Conservation (phyloP, 2,888 invertebrate species). For the Mythimna lalbum region DNA sequence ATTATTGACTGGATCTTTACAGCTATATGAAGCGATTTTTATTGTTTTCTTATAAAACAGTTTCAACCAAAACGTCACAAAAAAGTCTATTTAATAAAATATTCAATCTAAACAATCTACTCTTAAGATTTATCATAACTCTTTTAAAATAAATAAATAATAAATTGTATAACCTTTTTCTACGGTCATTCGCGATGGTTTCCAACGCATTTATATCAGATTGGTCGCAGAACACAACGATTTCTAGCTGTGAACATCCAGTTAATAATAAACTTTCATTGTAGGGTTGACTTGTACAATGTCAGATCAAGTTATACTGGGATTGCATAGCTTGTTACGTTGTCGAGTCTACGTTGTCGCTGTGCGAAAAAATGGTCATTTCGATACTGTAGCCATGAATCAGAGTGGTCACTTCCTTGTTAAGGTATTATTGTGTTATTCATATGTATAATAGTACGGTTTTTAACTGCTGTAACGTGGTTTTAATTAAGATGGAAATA, state of each 20-base stretch:
- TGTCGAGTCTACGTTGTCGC: slow-evolving; percentile 18
- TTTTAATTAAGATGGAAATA: slow-evolving; percentile 21
- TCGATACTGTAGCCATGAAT: slow-evolving; percentile 37
- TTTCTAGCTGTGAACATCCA: neutral
- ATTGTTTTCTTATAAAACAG: neutral
- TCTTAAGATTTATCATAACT: slow-evolving; percentile 21
- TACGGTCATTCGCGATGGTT: slow-evolving; percentile 53
- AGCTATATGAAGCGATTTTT: neutral
- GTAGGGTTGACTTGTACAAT: neutral
- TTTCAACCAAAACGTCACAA: neutral
- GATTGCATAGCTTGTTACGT: neutral
- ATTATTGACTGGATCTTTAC: neutral
- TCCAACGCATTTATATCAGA: slow-evolving; percentile 28
- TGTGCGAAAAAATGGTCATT: slow-evolving; percentile 36
- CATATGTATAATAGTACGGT: slow-evolving; percentile 9
- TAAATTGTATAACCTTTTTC: slow-evolving; percentile 33
- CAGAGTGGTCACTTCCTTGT: slow-evolving; percentile 44
- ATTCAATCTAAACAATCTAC: slow-evolving; percentile 7
- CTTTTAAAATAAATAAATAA: slow-evolving; percentile 26
- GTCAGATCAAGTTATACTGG: neutral
- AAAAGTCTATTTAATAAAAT: slow-evolving; percentile 14
- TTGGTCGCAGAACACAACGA: slow-evolving; percentile 7
- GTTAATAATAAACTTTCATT: neutral
- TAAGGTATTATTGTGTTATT: slow-evolving; percentile 5
- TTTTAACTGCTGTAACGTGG: slow-evolving; percentile 19